These are phyloP conservation scores for Drosophila subquinaria DNA, from an alignment of 2,888 invertebrate species.

Conservation along the genomic window DNA sequence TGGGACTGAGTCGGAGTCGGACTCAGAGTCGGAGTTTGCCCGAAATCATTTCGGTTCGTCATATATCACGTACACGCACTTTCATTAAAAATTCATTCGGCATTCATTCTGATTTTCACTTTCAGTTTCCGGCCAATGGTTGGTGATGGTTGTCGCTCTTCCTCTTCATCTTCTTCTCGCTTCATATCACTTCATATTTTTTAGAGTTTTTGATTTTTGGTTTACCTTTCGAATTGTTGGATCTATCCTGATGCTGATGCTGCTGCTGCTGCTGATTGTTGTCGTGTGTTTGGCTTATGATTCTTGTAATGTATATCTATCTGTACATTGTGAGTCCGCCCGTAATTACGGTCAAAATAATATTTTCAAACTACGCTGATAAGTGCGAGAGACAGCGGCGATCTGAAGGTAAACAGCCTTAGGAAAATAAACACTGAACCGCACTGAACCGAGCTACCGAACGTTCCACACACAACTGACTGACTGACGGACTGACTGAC, in stretches of 20 bases:
- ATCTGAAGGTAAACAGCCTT: slow-evolving; percentile 75
- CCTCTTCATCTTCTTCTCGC: neutral
- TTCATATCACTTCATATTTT: neutral
- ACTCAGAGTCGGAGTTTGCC: neutral
- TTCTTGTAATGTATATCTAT: slow-evolving; percentile 38
- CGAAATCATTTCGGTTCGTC: slow-evolving; percentile 71
- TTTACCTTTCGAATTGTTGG: slow-evolving; percentile 28
- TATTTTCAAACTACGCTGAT: slow-evolving; percentile 70
- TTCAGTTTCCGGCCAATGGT: slow-evolving; percentile 69
- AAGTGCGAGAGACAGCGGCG: slow-evolving; percentile 52
- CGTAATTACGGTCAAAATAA: slow-evolving; percentile 84
- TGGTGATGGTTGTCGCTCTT: slow-evolving; percentile 4
- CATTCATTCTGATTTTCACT: slow-evolving; percentile 75
- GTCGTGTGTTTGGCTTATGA: slow-evolving; percentile 25
- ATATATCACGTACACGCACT: slow-evolving; percentile 80
- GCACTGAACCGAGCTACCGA: slow-evolving; percentile 40
- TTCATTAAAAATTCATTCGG: slow-evolving; percentile 67
- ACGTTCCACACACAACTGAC: slow-evolving; percentile 20
- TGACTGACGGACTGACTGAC: slow-evolving; percentile 1
- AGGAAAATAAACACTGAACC: slow-evolving; percentile 70
- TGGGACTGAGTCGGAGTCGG: slow-evolving; percentile 26
- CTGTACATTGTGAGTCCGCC: slow-evolving; percentile 1
- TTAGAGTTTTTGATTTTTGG: neutral
- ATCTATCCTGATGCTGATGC: slow-evolving; percentile 27
- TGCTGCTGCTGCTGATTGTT: slow-evolving; percentile 15